Base-by-base conservation (phyloP, 2,888 invertebrate genomes). In the Abscondita cerata region DNA sequence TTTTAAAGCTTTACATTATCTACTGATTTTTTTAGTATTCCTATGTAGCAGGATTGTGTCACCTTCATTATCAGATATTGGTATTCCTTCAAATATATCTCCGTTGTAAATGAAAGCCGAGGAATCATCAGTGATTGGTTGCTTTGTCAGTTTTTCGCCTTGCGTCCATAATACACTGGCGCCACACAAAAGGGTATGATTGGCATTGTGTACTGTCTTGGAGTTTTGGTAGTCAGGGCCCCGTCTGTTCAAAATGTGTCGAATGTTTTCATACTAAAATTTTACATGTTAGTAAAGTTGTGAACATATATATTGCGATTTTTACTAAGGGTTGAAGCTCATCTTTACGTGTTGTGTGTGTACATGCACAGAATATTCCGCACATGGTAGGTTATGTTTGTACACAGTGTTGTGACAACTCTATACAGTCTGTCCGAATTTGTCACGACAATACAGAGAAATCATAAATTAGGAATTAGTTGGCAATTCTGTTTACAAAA, bases 51-150 rank as follows among this genome's bases (percentile, higher is more conserved):
- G 75, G 68, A 78, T 71, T 0, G 88, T 87, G 72, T 89, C 89
- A 64, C 86, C 74, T 50, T 70, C 62, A 34, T 52, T 67, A 13
- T 75, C 67, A 36, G 71, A 51, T 25, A 75, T 70, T 38, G 53
- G 40, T 20, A 73, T 18, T 46, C 64, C 84, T 65, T 82, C 86
- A 81, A 91, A 96, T 68, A 95, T 86, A 81, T 98, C 96, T 20
- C 96, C 97, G 83, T 97, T 97, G 83, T 91, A 95, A 16, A 95
- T 78, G 56, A 97, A 82, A 54, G 90, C 76, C 65, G 91, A 89
- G 18, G 84, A 82, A 34, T 83, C 76, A 8, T 80, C 79, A 76
- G 86, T 84, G 19, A 85, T 53, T 0, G 97, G 97, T 77, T 97
- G 97, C 25, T 73, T 70, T 1, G 84, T 84, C 1, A 88, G 74